Conservation (phyloP, 2,888 invertebrate species). For the Rhamnusium bicolor region DNA sequence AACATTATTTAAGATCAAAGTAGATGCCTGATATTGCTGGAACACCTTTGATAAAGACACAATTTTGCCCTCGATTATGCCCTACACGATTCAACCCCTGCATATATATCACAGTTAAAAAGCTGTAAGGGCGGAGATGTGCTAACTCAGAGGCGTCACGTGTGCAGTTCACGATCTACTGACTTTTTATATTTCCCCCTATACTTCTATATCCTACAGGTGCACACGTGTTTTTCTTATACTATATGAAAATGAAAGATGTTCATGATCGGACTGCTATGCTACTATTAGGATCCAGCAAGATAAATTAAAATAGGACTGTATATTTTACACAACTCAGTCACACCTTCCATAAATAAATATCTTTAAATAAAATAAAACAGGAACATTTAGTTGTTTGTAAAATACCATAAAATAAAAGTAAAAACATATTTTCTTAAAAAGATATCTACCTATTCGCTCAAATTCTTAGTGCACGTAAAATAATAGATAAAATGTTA, state of each 20-base stretch:
- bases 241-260: background rate
- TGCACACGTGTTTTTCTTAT: background rate
- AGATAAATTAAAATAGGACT: too few species aligned
- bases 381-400: too few species aligned
- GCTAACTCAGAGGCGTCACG: slow-evolving; percentile 48
- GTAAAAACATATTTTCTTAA: too few species aligned
- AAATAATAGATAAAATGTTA: too few species aligned
- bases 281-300: too few species aligned
- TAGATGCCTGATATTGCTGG: slow-evolving; percentile 41
- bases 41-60: slow-evolving; percentile 40
- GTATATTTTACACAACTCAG: too few species aligned
- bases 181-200: slow-evolving; percentile 42
- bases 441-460: too few species aligned
- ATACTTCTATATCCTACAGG: slow-evolving; percentile 31
- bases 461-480: too few species aligned
- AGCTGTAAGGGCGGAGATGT: slow-evolving; percentile 55
- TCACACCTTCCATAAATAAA: too few species aligned
- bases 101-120: slow-evolving; percentile 58
- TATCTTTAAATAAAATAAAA: too few species aligned
- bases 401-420: too few species aligned
- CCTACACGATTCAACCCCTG: slow-evolving; percentile 45
- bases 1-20: slow-evolving; percentile 31
- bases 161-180: slow-evolving; percentile 31
- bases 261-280: too few species aligned
- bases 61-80: slow-evolving; percentile 41